These are phyloP conservation scores for Phylloscopus trochiloides DNA, from an alignment of 2,113 vertebrate genomes.

Conservation along the genomic window DNA sequence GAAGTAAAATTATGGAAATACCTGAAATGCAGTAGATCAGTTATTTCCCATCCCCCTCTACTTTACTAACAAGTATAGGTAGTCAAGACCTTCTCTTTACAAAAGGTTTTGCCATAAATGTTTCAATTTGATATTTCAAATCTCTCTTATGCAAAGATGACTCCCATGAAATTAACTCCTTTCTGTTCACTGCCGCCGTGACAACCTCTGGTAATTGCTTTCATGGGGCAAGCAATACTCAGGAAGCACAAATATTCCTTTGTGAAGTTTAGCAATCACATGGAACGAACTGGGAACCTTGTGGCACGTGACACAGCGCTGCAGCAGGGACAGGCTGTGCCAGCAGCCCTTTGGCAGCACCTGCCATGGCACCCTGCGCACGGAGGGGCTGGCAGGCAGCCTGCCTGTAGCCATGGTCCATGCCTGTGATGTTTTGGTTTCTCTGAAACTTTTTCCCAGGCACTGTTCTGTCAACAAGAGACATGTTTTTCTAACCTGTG, in stretches of 20 bases:
- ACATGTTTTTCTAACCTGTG: no score
- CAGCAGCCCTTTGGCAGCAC: rapidly evolving
- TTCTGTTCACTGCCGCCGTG: background rate
- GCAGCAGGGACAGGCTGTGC: rapidly evolving
- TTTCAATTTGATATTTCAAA: slow-evolving; percentile 33
- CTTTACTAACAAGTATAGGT: background rate
- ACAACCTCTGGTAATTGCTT: slow-evolving; percentile 24
- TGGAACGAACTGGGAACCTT: background rate
- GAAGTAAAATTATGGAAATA: background rate
- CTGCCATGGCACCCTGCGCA: rapidly evolving
- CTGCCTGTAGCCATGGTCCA: no score
- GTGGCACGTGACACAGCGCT: rapidly evolving
- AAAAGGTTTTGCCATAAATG: slow-evolving; percentile 13
- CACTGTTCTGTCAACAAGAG: no score
- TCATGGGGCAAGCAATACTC: slow-evolving; percentile 21
- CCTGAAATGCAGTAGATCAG: background rate
- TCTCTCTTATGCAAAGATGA: background rate
- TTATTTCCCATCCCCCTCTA: background rate
- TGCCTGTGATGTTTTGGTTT: no score
- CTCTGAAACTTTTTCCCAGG: no score
- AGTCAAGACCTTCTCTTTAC: background rate
- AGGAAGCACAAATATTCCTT: slow-evolving; percentile 31
- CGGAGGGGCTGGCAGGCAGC: rapidly evolving
- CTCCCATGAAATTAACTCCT: slow-evolving; percentile 55
- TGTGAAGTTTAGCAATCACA: background rate